Conservation (phyloP, 2,797 vertebrate genomes). For the Florisuga fusca region DNA sequence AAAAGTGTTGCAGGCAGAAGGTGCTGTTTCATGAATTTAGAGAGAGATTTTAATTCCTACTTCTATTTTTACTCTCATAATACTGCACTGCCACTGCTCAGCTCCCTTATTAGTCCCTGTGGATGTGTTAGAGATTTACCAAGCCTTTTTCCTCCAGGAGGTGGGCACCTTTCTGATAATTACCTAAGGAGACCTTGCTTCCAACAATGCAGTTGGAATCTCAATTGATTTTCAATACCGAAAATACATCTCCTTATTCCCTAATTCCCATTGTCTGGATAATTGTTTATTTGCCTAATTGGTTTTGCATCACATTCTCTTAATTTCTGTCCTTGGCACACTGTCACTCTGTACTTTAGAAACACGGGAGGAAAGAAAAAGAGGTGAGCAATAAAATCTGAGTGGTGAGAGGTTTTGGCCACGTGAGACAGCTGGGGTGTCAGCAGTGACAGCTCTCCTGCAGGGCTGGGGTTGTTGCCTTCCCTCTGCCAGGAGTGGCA, state of each 20-base stretch:
- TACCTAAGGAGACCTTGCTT: slow-evolving; percentile 3
- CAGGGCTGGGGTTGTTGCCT: not conserved
- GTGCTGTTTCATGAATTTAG: not conserved
- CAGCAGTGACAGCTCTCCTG: slow-evolving; percentile 38
- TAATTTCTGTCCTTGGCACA: slow-evolving; percentile 32
- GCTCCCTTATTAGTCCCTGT: not conserved
- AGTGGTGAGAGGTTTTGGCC: slow-evolving; percentile 42
- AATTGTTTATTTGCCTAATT: slow-evolving; percentile 75
- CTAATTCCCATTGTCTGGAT: slow-evolving; percentile 52
- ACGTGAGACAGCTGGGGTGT: not conserved
- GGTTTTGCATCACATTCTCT: slow-evolving; percentile 70
- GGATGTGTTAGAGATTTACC: not conserved
- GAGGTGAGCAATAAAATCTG: slow-evolving; percentile 50
- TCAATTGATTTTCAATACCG: slow-evolving; percentile 27
- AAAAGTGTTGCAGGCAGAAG: not conserved
- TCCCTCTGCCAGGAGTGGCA: not conserved
- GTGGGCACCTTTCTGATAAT: slow-evolving; percentile 10
- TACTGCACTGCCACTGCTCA: not conserved
- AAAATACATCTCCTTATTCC: slow-evolving; percentile 20
- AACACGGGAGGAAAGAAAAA: not conserved
- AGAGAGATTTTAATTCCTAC: not conserved
- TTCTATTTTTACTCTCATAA: not conserved
- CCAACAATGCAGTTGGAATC: not conserved
- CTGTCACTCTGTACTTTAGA: slow-evolving; percentile 54
- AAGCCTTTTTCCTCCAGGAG: slow-evolving; percentile 14